Evolutionary conservation across 2,113 vertebrate species (phyloP), one percentile per base, ranked within the genome.

Genomic region (Aptenodytes forsteri): DNA sequence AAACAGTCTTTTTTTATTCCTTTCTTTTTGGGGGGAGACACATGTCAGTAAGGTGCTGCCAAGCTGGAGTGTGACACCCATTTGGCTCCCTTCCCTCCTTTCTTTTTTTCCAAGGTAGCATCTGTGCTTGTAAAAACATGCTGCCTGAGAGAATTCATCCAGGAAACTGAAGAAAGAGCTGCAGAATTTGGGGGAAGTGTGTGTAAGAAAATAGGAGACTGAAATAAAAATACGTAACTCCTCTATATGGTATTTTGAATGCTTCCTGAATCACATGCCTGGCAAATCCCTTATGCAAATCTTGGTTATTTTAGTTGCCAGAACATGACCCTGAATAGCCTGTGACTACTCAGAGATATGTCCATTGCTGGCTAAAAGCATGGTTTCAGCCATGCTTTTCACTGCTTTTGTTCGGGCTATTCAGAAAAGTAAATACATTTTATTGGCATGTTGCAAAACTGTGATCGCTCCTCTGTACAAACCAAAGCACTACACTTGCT

Each of bases 151-250:
- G 80, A 90, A 91, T 81, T 76, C 46, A 82, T 71, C 81, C 85
- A 96, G 87, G 80, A 96, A 95, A 93, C 61, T 66, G 84, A 88
- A 97, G 91, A 79, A 95, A 92, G 94, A 91, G 65, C 76, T 85
- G 89, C 40, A 89, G 90, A 82, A 86, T 76, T 87, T 86, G 76
- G 72, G 82, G 77, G 80, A 90, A 86, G 30, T 26, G 42, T 76
- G 49, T 83, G 42, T 66, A 91, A 90, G 65, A 92, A 94, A 89
- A 84, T 7, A 94, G 65, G 86, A 89, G 77, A 79, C 65, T 46
- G 81, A 95, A 91, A 83, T 69, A 81, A 93, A 95, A 95, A 95
- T n/a, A 86, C 5, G 5, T 93, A 58, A 69, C 47, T 93, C 86
- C 69, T 78, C 59, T 59, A 90, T 15, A 36, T 10, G 23, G 64